Base-by-base conservation (phyloP, 2,888 invertebrate species). In the Polymixis flavicincta region DNA sequence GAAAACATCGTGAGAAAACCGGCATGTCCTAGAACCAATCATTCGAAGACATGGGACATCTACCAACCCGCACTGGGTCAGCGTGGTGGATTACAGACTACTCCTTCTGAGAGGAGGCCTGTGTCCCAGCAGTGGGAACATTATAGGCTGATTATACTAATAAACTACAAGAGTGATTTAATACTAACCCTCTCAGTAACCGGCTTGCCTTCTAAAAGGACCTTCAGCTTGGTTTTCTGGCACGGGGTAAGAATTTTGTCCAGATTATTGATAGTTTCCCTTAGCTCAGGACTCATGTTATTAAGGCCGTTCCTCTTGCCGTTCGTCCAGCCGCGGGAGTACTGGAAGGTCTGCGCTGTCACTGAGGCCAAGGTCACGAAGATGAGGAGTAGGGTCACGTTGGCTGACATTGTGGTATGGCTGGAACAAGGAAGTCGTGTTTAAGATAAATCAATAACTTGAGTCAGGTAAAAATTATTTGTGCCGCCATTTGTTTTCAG, bases 321-420 rank as follows among this genome's bases (percentile, higher is more conserved):
- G 89, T 98, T 98, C 80, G 97, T 98, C 98, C 98, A 98, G 9
- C 98, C 98, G 0, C 97, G 95, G 59, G 98, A 98, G 92, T 98
- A 98, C 89, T 98, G 98, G 94, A 98, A 98, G 11, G 98, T 98
- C 93, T 98, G 98, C 0, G 97, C 97, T 0, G 96, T 91, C 65
- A 96, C 96, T 8, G 95, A 92, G 0, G 95, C 92, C 60, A 97
- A 85, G 28, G 96, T 92, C 85, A 97, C 92, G 71, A 96, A 87
- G 67, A 97, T 87, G 28, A 97, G 87, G 28, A 96, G 78, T 0
- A 95, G 72, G 0, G 94, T 92, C 19, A 90, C 86, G 85, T 93
- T 93, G 48, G 92, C 86, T 45, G 90, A 86, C 95, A 95, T 95
- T 82, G 74, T 91, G 76, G 65, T 28, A 37, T 37, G 48, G 32